Conservation (phyloP, 2,113 vertebrate genomes). For the Cairina moschata region DNA sequence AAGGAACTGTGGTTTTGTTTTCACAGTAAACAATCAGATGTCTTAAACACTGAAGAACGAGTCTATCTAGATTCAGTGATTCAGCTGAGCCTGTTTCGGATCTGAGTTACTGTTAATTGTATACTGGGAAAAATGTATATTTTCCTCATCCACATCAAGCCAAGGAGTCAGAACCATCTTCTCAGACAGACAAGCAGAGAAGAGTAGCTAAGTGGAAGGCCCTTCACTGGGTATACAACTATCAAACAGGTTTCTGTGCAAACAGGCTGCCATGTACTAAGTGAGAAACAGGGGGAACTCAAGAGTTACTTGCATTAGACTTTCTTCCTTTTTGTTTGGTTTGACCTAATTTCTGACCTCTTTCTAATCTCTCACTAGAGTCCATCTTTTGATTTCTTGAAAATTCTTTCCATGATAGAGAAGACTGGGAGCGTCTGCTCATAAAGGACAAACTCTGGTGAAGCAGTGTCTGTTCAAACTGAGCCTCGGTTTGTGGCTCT, state of each 20-base stretch:
- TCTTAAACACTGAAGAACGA: neutral
- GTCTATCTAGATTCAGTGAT: neutral
- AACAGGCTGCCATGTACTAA: neutral
- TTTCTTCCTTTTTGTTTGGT: neutral
- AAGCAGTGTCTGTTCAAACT: neutral
- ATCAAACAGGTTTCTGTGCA: neutral
- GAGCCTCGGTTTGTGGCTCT: neutral
- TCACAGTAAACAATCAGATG: neutral
- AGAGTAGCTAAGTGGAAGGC: neutral
- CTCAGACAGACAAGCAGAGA: neutral
- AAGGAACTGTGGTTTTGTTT: neutral
- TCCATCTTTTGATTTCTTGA: neutral
- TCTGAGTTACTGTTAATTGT: neutral
- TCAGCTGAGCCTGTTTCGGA: neutral
- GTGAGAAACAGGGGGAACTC: neutral
- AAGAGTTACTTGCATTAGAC: neutral
- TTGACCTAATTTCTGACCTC: neutral
- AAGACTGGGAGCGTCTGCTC: neutral
- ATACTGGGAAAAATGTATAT: neutral
- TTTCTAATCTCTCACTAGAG: neutral
- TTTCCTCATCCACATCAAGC: neutral
- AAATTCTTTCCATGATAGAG: neutral
- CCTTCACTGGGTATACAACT: neutral
- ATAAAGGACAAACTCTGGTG: neutral
- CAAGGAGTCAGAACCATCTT: neutral